Evolutionary conservation across 2,797 vertebrate genomes (phyloP).

Genomic region (Numenius phaeopus): DNA sequence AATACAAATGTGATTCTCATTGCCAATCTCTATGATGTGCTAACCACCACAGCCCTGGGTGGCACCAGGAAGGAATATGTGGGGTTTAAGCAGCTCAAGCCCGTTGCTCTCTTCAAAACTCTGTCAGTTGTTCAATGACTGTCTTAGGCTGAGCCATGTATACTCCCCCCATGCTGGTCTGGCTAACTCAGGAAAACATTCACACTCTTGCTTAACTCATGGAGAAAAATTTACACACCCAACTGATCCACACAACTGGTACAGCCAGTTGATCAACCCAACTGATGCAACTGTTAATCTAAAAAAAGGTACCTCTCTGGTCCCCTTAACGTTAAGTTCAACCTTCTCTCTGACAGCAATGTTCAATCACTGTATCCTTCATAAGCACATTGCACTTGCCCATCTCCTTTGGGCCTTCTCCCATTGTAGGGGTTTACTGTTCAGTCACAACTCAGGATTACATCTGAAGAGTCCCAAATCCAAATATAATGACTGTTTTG

Average conservation of each 20-base stretch:
- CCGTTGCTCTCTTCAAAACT: not conserved
- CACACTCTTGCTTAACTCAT: not conserved
- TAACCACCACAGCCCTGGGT: fast-evolving
- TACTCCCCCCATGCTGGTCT: not conserved
- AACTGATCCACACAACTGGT: not conserved
- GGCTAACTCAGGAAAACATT: not conserved
- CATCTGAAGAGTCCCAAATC: not conserved
- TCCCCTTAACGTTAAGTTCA: not conserved
- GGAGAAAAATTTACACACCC: not conserved
- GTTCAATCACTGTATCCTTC: not conserved
- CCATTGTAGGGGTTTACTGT: not conserved
- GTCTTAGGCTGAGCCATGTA: not conserved
- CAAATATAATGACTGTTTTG: not conserved
- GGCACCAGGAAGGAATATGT: not conserved
- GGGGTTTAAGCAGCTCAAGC: not conserved
- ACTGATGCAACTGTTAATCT: not conserved
- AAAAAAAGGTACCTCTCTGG: not conserved
- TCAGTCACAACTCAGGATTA: not conserved
- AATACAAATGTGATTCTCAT: not conserved
- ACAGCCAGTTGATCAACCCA: not conserved
- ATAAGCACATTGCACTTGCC: not conserved
- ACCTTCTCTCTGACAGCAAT: not conserved
- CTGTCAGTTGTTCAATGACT: not conserved
- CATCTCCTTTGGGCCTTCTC: not conserved
- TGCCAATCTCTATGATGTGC: not conserved